Evolutionary conservation across 2,888 invertebrate genomes (phyloP), one percentile per base, ranked within the genome.

Genomic region (Tetramorium bicarinatum): DNA sequence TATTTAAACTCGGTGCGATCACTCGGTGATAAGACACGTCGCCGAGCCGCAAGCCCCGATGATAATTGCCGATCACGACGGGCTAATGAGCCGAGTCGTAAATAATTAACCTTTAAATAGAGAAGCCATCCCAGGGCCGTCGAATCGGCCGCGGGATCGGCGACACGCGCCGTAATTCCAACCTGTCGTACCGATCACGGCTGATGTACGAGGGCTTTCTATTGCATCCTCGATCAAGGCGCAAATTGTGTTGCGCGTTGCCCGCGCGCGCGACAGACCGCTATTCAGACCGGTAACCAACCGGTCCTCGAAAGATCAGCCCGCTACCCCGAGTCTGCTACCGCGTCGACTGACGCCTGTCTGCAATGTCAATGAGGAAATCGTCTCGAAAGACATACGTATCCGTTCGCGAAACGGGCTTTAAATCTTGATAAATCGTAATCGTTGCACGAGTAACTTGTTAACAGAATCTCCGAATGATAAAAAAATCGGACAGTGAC

Each of bases 81-180:
- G 29, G 8, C 49, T 81, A 52, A 76, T 77, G 62, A 64, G 52
- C 52, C 76, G 34, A 52, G 52, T 79, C 79, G 79, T 41, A 79
- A 79, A 76, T 81, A 81, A 81, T 81, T 62, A 77, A 81, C 41
- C 52, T 62, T 81, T 62, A 81, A 49, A 29, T 44, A 38, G n/a
- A 62, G 76, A 41, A 77, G n/a, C 41, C 21, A 18, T 41, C n/a
- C 21, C 18, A 13, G 77, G 38, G 15, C 41, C 41, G 15, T 77
- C 61, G 49, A 76, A 76, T 29, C 79, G 66, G 66, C 1, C 34
- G 25, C 34, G 62, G 62, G 49, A 64, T 38, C 59, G 61, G 62
- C 52, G 81, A 77, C 81, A 59, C 81, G 81, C 52, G 81, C 25
- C 81, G 69, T 81, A 88, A 88, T 87, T 81, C 83, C 87, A 77